Percentiles rank a stretch among this genome's conserved stretches.
These are phyloP conservation scores for Aspidiotus rigidus DNA, from an alignment of 2,888 invertebrate genomes.

Conservation along the genomic window DNA sequence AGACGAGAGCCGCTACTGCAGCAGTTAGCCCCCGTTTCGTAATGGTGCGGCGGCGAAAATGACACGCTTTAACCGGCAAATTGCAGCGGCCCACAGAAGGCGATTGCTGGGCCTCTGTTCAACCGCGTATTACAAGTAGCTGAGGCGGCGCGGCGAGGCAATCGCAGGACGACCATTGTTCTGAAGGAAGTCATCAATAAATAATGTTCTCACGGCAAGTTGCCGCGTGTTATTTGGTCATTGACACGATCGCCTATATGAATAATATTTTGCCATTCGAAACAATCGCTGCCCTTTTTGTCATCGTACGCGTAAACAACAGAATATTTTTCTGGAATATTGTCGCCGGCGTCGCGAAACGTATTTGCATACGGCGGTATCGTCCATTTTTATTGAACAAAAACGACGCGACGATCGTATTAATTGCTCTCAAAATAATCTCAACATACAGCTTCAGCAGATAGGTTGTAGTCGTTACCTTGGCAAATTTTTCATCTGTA, in stretches of 20 bases:
- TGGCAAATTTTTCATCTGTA: too few relatives aligned
- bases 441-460: too few relatives aligned
- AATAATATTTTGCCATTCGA: constrained; percentile 10
- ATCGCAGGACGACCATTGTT: constrained; percentile 3
- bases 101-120: neutral
- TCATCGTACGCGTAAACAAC: constrained; percentile 19
- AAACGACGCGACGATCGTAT: too few relatives aligned
- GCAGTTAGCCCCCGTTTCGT: constrained; percentile 14
- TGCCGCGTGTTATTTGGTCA: constrained; percentile 15
- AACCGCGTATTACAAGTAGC: neutral
- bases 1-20: neutral
- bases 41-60: constrained; percentile 5
- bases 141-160: neutral
- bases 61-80: constrained; percentile 12
- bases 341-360: too few relatives aligned
- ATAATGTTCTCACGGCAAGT: constrained; percentile 13
- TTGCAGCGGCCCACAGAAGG: neutral
- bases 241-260: constrained; percentile 9
- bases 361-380: too few relatives aligned
- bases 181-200: constrained; percentile 15
- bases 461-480: too few relatives aligned
- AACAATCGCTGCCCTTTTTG: constrained; percentile 12
- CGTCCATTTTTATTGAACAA: too few relatives aligned
- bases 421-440: too few relatives aligned
- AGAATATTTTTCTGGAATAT: constrained; percentile 16